Base-by-base conservation (phyloP, 2,797 vertebrate species). In the Chloroceryle inda region DNA sequence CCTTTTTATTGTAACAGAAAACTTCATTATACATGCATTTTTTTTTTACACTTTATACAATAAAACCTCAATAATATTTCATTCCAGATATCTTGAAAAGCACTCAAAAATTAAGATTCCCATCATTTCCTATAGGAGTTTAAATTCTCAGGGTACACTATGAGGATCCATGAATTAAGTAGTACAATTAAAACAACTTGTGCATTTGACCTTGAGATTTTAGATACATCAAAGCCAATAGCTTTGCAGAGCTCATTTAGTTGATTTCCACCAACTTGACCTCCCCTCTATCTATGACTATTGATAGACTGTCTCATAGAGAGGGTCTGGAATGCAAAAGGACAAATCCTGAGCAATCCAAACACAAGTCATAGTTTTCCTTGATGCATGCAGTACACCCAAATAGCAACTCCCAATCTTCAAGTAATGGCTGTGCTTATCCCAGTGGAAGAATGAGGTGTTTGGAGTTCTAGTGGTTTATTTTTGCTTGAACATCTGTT, bases 1-100 rank as follows among this genome's bases (percentile, higher is more conserved):
- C 98, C 80, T 89, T 96, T 94, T 88, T 78, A 55, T 89, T 64
- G 33, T 45, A 89, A 92, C 45, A 97, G 58, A 96, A 86, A 95
- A 88, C 24, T 78, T 92, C 13, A 67, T 97, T 92, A 96, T 13
- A n/a, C 23, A 33, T 2, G 20, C 8, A 3, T 26, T 13, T 62
- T 11, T 62, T 80, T 89, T 92, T 84, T 40, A 63, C 27, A 61
- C 4, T 56, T 81, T 29, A 33, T 38, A 53, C 33, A n/a, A 22
- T 63, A 62, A 81, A 86, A 69, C 19, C 26, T 83, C 50, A 77
- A 38, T 38, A 72, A 7, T 50, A 75, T 9, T 16, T 88, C 11
- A 61, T 79, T 71, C 47, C 49, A 91, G 33, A 31, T 47, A 53
- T 2, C 23, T 77, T 14, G 13, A 78, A n/a, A 29, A 86, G 13